These are phyloP conservation scores for Zaprionus vittiger DNA, from an alignment of 1,140 invertebrate genomes.

Conservation along the genomic window DNA sequence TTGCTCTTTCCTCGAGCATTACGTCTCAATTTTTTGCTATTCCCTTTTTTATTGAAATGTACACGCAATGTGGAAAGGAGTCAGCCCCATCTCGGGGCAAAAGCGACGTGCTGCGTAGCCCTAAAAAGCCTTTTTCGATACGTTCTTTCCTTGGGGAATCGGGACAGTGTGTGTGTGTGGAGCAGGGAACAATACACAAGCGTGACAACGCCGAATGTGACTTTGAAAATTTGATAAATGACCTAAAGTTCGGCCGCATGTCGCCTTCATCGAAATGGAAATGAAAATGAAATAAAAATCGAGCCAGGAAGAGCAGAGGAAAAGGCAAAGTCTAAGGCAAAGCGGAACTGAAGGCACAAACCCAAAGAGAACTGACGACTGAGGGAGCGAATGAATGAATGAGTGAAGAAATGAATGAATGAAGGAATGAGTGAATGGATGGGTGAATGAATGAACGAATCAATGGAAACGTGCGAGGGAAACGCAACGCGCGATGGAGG, in stretches of 20 bases:
- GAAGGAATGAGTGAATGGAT: conserved; percentile 47
- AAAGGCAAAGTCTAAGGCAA: conserved; percentile 47
- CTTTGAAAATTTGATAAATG: conserved; percentile 83
- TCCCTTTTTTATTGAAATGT: conserved; percentile 61
- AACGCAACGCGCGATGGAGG: conserved; percentile 43
- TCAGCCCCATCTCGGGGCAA: conserved; percentile 29
- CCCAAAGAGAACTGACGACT: conserved; percentile 14
- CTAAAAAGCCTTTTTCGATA: conserved; percentile 66
- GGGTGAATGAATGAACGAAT: conserved; percentile 51
- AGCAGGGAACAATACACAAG: conserved; percentile 56
- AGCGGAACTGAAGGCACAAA: conserved; percentile 67
- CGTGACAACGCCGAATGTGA: conserved; percentile 82
- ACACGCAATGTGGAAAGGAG: conserved; percentile 48
- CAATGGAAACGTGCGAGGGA: conserved; percentile 62
- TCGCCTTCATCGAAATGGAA: conserved; percentile 18
- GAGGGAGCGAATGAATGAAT: conserved; percentile 47
- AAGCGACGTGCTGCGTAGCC: conserved; percentile 6
- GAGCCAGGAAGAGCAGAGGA: conserved; percentile 11
- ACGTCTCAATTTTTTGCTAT: conserved; percentile 67
- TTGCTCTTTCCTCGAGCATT: conserved; percentile 49
- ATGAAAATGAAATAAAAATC: conserved; percentile 70
- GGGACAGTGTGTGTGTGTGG: neutral
- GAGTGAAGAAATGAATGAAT: conserved; percentile 43
- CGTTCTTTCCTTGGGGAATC: conserved; percentile 12
- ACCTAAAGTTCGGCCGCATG: conserved; percentile 59